Conservation (phyloP, 2,113 vertebrate genomes). For the Tupaia tana region DNA sequence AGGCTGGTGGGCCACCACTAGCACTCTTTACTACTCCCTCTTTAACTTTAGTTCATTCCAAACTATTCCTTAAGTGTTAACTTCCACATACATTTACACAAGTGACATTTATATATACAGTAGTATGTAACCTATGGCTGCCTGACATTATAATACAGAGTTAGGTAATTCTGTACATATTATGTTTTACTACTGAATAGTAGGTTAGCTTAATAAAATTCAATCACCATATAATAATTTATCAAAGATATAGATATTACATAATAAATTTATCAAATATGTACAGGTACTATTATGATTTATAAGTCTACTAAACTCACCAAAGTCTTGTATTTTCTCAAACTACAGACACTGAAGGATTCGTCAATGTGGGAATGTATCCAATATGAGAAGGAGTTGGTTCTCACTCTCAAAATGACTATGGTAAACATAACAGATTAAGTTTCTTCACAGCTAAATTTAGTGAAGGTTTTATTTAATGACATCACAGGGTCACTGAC, state of each 20-base stretch:
- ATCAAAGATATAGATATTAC: not conserved
- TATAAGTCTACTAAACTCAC: not conserved
- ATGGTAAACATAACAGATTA: not conserved
- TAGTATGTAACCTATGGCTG: not conserved
- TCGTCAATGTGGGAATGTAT: not conserved
- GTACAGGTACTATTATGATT: not conserved
- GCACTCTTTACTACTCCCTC: not conserved
- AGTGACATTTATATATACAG: rapidly evolving
- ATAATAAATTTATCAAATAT: not conserved
- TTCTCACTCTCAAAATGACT: not conserved
- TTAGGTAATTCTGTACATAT: not conserved
- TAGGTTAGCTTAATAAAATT: not conserved
- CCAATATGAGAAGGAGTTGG: not conserved
- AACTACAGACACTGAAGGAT: not conserved
- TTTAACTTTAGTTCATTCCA: not conserved
- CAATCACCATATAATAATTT: not conserved
- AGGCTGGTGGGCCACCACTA: no score
- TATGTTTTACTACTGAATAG: not conserved
- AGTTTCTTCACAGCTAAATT: not conserved
- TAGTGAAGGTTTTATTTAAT: not conserved
- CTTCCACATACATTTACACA: not conserved
- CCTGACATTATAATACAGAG: not conserved
- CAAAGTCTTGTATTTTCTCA: not conserved
- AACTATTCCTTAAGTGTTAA: not conserved
- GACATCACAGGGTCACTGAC: not conserved